Evolutionary conservation across 30 jellyfish, hydroid and myxozoan genomes (phyloP).

Genomic region (Turritopsis rubra): DNA sequence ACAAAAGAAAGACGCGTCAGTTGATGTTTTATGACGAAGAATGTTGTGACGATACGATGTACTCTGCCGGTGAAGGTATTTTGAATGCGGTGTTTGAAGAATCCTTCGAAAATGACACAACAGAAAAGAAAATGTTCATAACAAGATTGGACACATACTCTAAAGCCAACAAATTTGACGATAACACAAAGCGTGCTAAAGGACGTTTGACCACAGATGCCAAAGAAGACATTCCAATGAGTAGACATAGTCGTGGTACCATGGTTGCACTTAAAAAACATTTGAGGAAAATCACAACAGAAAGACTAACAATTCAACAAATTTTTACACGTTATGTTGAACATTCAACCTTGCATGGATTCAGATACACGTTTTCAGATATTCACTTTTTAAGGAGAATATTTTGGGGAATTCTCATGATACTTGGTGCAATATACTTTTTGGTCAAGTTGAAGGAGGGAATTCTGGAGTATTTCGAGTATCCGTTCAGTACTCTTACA

Average conservation of each 20-base stretch:
- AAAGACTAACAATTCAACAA: conserved; percentile 76
- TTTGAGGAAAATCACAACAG: conserved; percentile 75
- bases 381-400: conserved; percentile 72
- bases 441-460: conserved; percentile 77
- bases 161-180: background rate
- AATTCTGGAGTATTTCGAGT: conserved; percentile 53
- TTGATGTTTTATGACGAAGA: background rate
- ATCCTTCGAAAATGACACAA: background rate
- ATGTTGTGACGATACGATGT: background rate
- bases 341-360: conserved; percentile 92
- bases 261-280: conserved; percentile 31
- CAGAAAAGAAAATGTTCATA: background rate
- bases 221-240: background rate
- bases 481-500: conserved; percentile 91
- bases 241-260: background rate
- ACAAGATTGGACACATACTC: background rate
- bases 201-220: background rate
- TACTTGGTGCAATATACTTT: conserved; percentile 81
- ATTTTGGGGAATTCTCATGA: conserved; percentile 77
- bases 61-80: conserved; percentile 1
- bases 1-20: background rate
- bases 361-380: conserved; percentile 83
- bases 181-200: background rate
- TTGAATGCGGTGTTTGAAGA: background rate
- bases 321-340: conserved; percentile 75